Percentiles rank a stretch among this genome's conserved stretches.
These are phyloP conservation scores for Malurus splendens DNA, from an alignment of 2,797 vertebrate genomes.

Conservation along the genomic window DNA sequence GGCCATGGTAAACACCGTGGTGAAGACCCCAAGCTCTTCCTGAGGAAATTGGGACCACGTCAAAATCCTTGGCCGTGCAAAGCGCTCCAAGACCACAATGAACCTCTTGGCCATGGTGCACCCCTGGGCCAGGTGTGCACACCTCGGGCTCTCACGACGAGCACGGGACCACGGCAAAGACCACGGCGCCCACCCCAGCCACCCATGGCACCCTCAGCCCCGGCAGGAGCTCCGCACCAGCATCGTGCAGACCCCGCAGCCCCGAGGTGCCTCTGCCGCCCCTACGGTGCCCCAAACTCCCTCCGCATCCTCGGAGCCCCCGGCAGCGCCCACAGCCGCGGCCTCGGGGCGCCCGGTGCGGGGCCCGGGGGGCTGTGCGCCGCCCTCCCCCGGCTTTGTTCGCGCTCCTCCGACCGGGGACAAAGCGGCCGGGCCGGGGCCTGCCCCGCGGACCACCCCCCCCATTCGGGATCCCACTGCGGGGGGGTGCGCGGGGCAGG, in stretches of 20 bases:
- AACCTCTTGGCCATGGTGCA: rapidly evolving
- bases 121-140: not conserved
- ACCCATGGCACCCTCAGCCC: rapidly evolving
- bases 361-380: not conserved
- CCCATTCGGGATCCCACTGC: not conserved
- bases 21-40: rapidly evolving
- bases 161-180: not conserved
- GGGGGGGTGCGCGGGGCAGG: not conserved
- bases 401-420: not conserved
- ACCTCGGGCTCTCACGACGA: not conserved
- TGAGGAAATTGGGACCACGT: not conserved
- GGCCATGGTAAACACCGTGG: rapidly evolving
- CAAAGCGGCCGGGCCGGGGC: not conserved
- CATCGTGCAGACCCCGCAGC: not conserved
- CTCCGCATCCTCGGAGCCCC: not conserved
- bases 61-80: not conserved
- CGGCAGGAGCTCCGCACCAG: rapidly evolving
- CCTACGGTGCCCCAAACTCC: not conserved
- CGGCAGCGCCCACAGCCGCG: not conserved
- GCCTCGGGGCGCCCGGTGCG: not conserved
- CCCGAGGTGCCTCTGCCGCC: not conserved
- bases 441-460: not conserved
- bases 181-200: not conserved
- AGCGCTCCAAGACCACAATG: rapidly evolving
- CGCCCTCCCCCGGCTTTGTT: not conserved